Evolutionary conservation across 1,140 invertebrate species (phyloP), one percentile per base, ranked within the genome.

Genomic region (Galleria mellonella): DNA sequence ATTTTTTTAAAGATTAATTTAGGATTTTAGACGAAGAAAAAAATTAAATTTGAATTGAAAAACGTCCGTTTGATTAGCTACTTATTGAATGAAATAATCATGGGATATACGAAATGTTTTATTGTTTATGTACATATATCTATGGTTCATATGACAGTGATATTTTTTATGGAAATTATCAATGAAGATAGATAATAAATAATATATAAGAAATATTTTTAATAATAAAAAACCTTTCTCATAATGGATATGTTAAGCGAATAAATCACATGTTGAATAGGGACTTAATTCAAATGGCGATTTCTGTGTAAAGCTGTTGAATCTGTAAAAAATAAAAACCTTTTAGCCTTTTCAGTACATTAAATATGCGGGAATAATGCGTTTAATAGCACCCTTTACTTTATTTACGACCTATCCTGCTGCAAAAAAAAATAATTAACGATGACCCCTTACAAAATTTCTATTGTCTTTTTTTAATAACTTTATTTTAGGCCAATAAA

Each of bases 311-410:
- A 74, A 82, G 73, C 75, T 73, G 67, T 77, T 74, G 65, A 72
- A 74, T 62, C 55, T 70, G 64, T 61, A 48, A 65, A 75, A 77
- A 77, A 71, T 64, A 71, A 63, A 79, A 81, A 67, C 65, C 73
- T 72, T 79, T 82, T 78, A 78, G 57, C 69, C 60, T 77, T 81
- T 79, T 76, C 75, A 76, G 75, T 76, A 83, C 72, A 82, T 82
- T 81, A 84, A 84, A 84, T 75, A 84, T 82, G 66, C 71, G 72
- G 61, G 70, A 81, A 78, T 81, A 81, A 81, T 81, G 73, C 72
- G 73, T 74, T 83, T 83, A 83, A 84, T 81, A 73, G 77, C 72
- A 78, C 76, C 76, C 72, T 81, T 84, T 73, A 81, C 72, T 70
- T 78, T 75, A 81, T 78, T 82, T 81, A 82, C 51, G 68, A 64